Conservation (phyloP, 2,113 vertebrate genomes). For the Aptenodytes forsteri region DNA sequence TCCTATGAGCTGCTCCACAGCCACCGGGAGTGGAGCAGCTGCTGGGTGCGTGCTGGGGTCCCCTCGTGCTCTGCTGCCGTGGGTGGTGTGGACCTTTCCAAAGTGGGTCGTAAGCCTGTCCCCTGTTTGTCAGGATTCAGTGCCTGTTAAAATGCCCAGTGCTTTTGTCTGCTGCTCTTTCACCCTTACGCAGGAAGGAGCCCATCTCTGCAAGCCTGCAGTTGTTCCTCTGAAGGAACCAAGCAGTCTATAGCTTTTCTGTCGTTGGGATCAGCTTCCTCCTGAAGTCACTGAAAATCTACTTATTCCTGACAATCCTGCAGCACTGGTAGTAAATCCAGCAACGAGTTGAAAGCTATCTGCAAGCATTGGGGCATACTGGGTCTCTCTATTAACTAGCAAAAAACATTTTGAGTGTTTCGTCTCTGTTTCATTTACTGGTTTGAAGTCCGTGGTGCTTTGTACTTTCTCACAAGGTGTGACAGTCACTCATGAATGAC, state of each 20-base stretch:
- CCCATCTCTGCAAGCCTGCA: not conserved
- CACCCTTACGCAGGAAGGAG: accelerated
- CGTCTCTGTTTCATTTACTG: not conserved
- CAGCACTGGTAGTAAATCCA: not conserved
- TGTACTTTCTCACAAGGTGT: not conserved
- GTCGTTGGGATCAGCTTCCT: not conserved
- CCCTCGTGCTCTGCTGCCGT: not conserved
- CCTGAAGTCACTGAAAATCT: not conserved
- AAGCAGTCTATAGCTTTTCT: not conserved
- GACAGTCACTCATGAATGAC: not conserved
- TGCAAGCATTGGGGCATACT: not conserved
- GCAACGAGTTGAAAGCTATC: not conserved
- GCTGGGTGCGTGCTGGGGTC: accelerated
- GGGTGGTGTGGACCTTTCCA: not conserved
- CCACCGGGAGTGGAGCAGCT: accelerated
- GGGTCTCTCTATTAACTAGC: not conserved
- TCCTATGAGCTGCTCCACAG: not conserved
- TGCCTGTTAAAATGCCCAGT: not conserved
- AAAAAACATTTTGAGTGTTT: not conserved
- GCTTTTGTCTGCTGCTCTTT: not conserved
- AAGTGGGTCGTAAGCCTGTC: not conserved
- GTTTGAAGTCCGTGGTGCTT: not conserved
- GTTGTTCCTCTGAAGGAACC: not conserved
- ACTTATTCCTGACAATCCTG: not conserved
- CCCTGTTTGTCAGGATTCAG: not conserved